These are phyloP conservation scores for Botrylloides violaceus DNA, from an alignment of 23 tunicate species.

Conservation along the genomic window DNA sequence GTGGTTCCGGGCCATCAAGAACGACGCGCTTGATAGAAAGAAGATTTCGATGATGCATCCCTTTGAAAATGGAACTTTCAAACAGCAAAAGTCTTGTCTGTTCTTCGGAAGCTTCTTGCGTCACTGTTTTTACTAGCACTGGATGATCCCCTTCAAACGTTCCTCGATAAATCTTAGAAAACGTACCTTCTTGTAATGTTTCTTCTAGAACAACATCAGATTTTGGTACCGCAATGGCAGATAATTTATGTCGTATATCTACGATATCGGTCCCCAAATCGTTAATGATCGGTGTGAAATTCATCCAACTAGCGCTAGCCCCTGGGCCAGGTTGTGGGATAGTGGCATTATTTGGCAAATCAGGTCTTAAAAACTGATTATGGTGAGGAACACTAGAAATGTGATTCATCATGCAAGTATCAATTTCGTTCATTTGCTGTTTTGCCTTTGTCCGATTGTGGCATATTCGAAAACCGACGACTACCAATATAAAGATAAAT, in stretches of 20 bases:
- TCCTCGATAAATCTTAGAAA: slow-evolving; percentile 70
- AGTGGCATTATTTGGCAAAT: slow-evolving; percentile 68
- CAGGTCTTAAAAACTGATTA: slow-evolving; percentile 73
- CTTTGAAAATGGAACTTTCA: slow-evolving; percentile 67
- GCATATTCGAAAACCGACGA: slow-evolving; percentile 33
- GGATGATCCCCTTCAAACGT: slow-evolving; percentile 31
- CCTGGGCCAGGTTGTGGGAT: slow-evolving; percentile 6
- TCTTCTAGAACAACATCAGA: slow-evolving; percentile 35
- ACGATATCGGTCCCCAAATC: slow-evolving; percentile 72
- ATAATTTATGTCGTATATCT: slow-evolving; percentile 50
- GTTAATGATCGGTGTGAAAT: slow-evolving; percentile 68
- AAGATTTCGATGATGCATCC: slow-evolving; percentile 74
- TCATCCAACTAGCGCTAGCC: slow-evolving; percentile 47
- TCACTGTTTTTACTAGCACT: slow-evolving; percentile 64
- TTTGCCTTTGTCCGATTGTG: slow-evolving; percentile 49
- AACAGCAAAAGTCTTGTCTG: slow-evolving; percentile 63
- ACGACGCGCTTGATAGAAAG: slow-evolving; percentile 55
- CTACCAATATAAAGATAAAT: slow-evolving; percentile 31
- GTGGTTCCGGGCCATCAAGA: slow-evolving; percentile 33
- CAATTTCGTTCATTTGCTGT: slow-evolving; percentile 9
- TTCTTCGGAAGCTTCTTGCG: slow-evolving; percentile 75
- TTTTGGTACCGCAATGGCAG: slow-evolving; percentile 55
- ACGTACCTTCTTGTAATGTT: slow-evolving; percentile 69
- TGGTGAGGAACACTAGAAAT: slow-evolving; percentile 18
- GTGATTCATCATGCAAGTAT: slow-evolving; percentile 10